phyloP scores from a whole-genome alignment of 2,113 vertebrate species.

The Pterocles orientalis region DNA sequence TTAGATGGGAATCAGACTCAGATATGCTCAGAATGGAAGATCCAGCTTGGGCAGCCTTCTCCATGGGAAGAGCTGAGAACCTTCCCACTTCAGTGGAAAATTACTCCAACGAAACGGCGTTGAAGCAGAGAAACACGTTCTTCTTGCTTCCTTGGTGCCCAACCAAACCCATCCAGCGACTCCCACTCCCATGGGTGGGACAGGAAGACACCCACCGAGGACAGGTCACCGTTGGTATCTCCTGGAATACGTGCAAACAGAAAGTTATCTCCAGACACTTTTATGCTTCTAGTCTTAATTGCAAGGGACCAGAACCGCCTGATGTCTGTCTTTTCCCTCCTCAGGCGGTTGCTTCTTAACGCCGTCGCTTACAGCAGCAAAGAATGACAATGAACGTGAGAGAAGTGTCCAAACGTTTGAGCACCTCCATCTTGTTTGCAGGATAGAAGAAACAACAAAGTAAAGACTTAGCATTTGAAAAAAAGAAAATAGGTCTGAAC shows the following conservation, averaged over 20 bases:
- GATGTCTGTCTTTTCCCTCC: neutral
- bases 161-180: neutral
- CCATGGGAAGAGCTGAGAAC: neutral
- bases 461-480: neutral
- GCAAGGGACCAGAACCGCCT: neutral
- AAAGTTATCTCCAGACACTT: too few relatives aligned
- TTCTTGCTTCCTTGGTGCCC: neutral
- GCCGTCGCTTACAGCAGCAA: neutral
- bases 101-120: neutral
- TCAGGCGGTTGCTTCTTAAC: neutral
- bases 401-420: neutral
- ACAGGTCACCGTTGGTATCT: neutral
- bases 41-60: neutral
- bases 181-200: too few relatives aligned
- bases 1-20: accelerated
- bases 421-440: neutral
- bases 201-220: neutral
- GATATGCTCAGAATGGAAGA: neutral
- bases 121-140: neutral
- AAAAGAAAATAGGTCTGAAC: neutral
- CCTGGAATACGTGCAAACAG: neutral
- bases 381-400: neutral
- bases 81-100: accelerated
- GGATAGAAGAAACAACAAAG: neutral
- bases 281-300: neutral